Percentiles rank a stretch among this genome's conserved stretches.
Conservation (phyloP, 2,113 vertebrate species). For the Axis porcinus region DNA sequence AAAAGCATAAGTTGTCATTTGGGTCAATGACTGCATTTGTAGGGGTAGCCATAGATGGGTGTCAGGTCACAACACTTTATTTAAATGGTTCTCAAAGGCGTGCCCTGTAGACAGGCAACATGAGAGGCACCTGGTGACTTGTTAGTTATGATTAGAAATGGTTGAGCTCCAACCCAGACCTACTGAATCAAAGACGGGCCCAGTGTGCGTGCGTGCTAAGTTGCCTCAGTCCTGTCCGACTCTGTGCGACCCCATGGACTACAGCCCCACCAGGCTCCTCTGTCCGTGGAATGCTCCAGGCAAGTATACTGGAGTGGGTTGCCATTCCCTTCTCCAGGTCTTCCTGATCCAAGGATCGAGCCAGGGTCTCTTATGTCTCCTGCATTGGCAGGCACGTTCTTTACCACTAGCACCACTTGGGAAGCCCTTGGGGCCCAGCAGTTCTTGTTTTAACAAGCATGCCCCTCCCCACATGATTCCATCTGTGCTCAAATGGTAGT, state of each 20-base stretch:
- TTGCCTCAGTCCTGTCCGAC: background rate
- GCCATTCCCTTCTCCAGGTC: background rate
- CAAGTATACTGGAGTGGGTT: background rate
- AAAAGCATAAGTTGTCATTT: background rate
- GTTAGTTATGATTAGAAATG: background rate
- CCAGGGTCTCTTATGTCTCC: background rate
- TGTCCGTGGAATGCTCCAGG: background rate
- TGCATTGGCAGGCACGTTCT: background rate
- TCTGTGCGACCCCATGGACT: background rate
- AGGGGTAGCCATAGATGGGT: background rate
- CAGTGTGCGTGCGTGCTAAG: fast-evolving
- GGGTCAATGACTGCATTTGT: background rate
- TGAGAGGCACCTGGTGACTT: background rate
- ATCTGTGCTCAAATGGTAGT: too few species aligned
- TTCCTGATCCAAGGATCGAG: background rate
- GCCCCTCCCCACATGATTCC: background rate
- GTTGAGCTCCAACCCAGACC: background rate
- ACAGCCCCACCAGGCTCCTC: background rate
- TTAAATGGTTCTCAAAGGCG: background rate
- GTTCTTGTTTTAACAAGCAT: background rate
- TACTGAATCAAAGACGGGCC: background rate
- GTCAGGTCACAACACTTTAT: background rate
- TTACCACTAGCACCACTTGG: background rate
- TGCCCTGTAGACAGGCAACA: background rate
- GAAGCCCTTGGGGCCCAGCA: background rate